These are phyloP conservation scores for Teinopalpus imperialis DNA, from an alignment of 2,888 invertebrate species.

Conservation along the genomic window DNA sequence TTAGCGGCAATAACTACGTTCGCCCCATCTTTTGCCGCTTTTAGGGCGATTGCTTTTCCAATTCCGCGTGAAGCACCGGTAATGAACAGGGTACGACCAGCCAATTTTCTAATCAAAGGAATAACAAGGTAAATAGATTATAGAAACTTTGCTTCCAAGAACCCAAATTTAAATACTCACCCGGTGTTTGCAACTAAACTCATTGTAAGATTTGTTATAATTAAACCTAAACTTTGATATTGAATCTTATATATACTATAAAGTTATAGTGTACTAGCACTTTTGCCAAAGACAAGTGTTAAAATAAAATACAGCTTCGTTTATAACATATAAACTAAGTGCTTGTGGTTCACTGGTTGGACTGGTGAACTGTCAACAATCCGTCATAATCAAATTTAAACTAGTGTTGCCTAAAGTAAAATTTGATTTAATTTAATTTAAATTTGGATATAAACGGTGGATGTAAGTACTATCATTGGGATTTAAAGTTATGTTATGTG, in stretches of 20 bases:
- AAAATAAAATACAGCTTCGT: not conserved
- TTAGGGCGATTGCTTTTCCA: constrained; percentile 96
- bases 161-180: constrained; percentile 44
- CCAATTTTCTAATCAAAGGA: constrained; percentile 74
- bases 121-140: constrained; percentile 21
- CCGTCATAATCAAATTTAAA: too few relatives aligned
- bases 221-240: constrained; percentile 12
- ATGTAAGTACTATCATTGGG: too few relatives aligned
- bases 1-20: constrained; percentile 96
- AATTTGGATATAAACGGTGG: too few relatives aligned
- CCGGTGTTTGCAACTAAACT: constrained; percentile 77
- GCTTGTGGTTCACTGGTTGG: too few relatives aligned
- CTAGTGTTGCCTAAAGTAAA: too few relatives aligned
- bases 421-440: too few relatives aligned
- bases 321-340: too few relatives aligned
- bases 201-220: constrained; percentile 45
- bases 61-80: constrained; percentile 98
- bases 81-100: constrained; percentile 95
- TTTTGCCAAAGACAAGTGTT: not conserved
- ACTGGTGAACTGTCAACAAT: too few relatives aligned
- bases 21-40: constrained; percentile 95
- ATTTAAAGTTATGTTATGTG: too few relatives aligned
- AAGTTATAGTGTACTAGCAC: too few relatives aligned
- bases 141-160: constrained; percentile 21
- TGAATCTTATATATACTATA: constrained; percentile 1